These are phyloP conservation scores for Gambusia affinis DNA, from an alignment of 2,113 vertebrate species.

Conservation along the genomic window DNA sequence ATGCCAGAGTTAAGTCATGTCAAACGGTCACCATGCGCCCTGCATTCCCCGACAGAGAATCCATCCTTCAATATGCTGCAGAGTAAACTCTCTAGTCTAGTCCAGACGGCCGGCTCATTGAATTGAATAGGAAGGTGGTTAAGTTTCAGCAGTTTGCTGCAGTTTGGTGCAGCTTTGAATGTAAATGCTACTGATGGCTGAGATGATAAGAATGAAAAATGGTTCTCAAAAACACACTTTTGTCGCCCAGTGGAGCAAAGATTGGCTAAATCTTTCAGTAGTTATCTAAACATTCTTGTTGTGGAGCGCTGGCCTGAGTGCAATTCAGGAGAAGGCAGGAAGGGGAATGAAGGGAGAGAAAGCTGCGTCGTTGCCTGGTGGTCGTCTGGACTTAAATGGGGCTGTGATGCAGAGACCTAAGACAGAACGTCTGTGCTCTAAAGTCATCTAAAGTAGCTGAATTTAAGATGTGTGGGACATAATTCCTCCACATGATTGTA, in stretches of 20 bases:
- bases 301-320: not conserved
- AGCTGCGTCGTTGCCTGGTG: not conserved
- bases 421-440: constrained; percentile 19
- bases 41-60: constrained; percentile 1
- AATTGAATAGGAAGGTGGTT: not conserved
- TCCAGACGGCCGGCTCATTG: not conserved
- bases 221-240: not conserved
- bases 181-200: constrained; percentile 27
- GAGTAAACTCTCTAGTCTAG: not conserved
- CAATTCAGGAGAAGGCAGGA: constrained; percentile 46
- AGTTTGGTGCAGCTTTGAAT: constrained; percentile 22
- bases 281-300: not conserved
- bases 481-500: no score
- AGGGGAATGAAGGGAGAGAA: constrained; percentile 25
- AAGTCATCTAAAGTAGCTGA: no score
- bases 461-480: no score
- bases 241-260: constrained; percentile 10
- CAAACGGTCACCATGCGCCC: not conserved
- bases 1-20: not conserved
- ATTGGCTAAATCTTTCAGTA: constrained; percentile 30
- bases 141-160: not conserved
- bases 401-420: not conserved
- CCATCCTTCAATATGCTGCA: not conserved
- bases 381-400: no score
- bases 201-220: constrained; percentile 32